Evolutionary conservation across 2,888 invertebrate species (phyloP), one percentile per base, ranked within the genome.

Genomic region (Adela reaumurella): DNA sequence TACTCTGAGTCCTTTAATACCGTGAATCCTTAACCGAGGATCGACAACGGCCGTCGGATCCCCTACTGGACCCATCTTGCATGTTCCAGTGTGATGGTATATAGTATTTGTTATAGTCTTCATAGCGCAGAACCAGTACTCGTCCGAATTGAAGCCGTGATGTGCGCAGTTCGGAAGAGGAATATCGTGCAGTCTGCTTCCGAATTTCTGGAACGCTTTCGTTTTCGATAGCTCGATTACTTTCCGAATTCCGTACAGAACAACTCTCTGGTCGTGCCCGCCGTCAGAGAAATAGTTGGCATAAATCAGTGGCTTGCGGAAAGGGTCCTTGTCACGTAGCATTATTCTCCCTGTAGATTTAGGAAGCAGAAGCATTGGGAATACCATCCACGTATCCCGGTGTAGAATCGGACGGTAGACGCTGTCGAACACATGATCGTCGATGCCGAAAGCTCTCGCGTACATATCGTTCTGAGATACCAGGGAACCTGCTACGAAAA

Each of bases 121-220:
- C 53, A 74, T 68, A 46, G 85, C 83, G 54, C 92, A 92, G 35
- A 78, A 81, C 85, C 88, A 87, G 60, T 89, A 91, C 4, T 78
- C 80, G 58, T 88, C 86, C 1, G 83, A 81, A 29, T 72, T 67
- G 55, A 83, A 82, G 45, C 62, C 64, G 45, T 76, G 65, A 11
- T 77, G 62, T 18, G 74, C 70, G 59, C 87, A 87, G 10, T 79
- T 83, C 0, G 83, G 83, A 49, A 84, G 70, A 1, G 73, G 69
- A 14, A 80, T 67, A 24, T 70, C 69, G 54, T 85, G 84, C 20
- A 83, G 61, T 51, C 68, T 72, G 4, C 81, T 76, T 2, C 82
- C 81, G 52, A 78, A 74, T 53, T 68, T 61, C 52, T 70, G 68
- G 65, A 86, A 81, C 2, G 81, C 74, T 43, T 67, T 64, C 0